Evolutionary conservation across 1,140 invertebrate species (phyloP).

Genomic region (Trichoplusia ni): DNA sequence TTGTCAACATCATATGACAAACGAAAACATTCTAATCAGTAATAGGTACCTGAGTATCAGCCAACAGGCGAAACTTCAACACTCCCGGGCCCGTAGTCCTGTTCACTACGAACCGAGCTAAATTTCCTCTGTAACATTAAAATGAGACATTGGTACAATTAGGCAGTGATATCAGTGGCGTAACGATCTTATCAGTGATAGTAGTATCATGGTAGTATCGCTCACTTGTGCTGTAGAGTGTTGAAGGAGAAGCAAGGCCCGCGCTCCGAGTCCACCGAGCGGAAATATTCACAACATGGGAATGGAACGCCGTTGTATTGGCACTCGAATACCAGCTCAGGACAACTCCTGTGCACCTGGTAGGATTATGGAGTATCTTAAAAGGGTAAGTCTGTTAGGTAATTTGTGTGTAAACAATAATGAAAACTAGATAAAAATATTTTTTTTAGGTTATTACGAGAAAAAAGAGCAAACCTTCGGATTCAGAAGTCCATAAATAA

Average conservation of each 20-base stretch:
- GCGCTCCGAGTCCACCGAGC: slow-evolving; percentile 80
- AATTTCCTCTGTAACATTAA: neutral
- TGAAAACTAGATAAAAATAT: too few species aligned
- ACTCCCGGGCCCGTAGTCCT: slow-evolving; percentile 73
- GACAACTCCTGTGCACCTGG: slow-evolving; percentile 79
- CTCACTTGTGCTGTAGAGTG: slow-evolving; percentile 78
- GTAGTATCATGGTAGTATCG: slow-evolving; percentile 8
- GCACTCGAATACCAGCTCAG: slow-evolving; percentile 74
- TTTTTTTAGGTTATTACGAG: too few species aligned
- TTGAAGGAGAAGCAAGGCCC: slow-evolving; percentile 83
- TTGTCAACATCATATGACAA: too few species aligned
- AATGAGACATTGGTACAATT: neutral
- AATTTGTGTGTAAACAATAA: neutral
- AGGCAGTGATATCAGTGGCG: slow-evolving; percentile 15
- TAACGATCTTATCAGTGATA: slow-evolving; percentile 36
- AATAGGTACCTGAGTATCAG: slow-evolving; percentile 69
- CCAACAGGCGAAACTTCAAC: slow-evolving; percentile 67
- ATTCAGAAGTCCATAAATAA: too few species aligned
- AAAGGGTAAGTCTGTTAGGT: neutral
- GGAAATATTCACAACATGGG: slow-evolving; percentile 82
- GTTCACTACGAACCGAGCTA: slow-evolving; percentile 50
- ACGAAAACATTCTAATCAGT: too few species aligned
- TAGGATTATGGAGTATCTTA: neutral
- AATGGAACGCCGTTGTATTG: slow-evolving; percentile 77
- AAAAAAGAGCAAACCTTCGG: too few species aligned